Percentiles rank a stretch among this genome's conserved stretches.
Conservation (phyloP, 2,888 invertebrate genomes). For the Euzophera pinguis region DNA sequence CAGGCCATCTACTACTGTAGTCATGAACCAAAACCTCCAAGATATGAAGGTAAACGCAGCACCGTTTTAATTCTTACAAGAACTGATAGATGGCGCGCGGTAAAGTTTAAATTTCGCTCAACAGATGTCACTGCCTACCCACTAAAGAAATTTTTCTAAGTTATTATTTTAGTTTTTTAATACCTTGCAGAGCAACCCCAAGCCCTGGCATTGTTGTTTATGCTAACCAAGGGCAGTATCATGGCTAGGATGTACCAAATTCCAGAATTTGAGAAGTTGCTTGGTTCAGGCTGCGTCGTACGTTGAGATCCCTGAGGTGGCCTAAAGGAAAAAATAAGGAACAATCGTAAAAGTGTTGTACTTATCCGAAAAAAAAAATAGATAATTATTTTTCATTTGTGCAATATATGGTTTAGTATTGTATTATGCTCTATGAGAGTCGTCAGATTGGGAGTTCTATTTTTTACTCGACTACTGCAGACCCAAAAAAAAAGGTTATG, state of each 20-base stretch:
- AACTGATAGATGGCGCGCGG: background rate
- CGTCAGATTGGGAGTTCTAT: no score
- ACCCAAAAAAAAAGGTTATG: no score
- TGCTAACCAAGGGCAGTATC: constrained; percentile 46
- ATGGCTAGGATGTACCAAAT: constrained; percentile 51
- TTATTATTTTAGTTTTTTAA: background rate
- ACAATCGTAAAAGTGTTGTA: no score
- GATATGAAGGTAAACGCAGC: background rate
- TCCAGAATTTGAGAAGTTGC: constrained; percentile 26
- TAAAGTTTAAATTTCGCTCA: background rate
- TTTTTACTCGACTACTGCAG: no score
- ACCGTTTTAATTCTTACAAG: background rate
- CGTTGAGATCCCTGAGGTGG: background rate
- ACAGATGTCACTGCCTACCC: background rate
- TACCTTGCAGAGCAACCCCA: constrained; percentile 55
- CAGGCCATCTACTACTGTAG: background rate
- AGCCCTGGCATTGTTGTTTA: constrained; percentile 22
- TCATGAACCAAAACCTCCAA: background rate
- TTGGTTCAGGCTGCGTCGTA: constrained; percentile 22
- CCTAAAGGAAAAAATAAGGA: constrained; percentile 1
- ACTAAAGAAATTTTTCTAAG: background rate
- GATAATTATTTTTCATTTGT: no score
- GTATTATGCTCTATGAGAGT: no score
- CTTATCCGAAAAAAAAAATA: no score
- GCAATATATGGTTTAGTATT: no score